Evolutionary conservation across 1,140 invertebrate genomes (phyloP).

Genomic region (Dinoponera quadriceps): DNA sequence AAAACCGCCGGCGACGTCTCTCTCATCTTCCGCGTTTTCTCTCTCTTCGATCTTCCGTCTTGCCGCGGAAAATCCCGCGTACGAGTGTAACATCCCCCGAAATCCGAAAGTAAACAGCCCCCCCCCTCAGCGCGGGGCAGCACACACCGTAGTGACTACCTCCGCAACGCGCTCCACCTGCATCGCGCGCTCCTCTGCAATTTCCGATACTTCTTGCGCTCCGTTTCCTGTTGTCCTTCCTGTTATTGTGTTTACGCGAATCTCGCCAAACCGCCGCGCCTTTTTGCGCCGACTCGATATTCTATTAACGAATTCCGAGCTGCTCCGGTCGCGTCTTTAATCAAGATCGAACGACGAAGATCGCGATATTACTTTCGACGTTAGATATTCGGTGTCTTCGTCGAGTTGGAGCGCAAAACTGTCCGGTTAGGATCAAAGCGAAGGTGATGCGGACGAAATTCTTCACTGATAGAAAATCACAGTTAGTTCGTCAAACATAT

Average conservation of each 20-base stretch:
- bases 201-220: conserved; percentile 18
- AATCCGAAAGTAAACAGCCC: conserved; percentile 37
- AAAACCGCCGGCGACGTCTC: no score
- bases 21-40: neutral
- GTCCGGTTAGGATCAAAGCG: no score
- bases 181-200: neutral
- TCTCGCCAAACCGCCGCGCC: conserved; percentile 1
- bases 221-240: conserved; percentile 31
- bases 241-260: conserved; percentile 48
- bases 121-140: no score
- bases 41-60: neutral
- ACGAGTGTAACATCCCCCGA: neutral
- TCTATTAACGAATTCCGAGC: neutral
- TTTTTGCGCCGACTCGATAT: neutral
- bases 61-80: conserved; percentile 20
- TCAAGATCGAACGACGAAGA: neutral
- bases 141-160: no score
- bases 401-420: no score
- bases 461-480: no score
- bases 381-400: no score
- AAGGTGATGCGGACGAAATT: no score
- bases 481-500: no score
- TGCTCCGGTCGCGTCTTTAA: conserved; percentile 1
- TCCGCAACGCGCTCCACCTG: neutral
- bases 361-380: no score